phyloP scores from a whole-genome alignment of 2,113 vertebrate genomes.

The Crotalus horridus region DNA sequence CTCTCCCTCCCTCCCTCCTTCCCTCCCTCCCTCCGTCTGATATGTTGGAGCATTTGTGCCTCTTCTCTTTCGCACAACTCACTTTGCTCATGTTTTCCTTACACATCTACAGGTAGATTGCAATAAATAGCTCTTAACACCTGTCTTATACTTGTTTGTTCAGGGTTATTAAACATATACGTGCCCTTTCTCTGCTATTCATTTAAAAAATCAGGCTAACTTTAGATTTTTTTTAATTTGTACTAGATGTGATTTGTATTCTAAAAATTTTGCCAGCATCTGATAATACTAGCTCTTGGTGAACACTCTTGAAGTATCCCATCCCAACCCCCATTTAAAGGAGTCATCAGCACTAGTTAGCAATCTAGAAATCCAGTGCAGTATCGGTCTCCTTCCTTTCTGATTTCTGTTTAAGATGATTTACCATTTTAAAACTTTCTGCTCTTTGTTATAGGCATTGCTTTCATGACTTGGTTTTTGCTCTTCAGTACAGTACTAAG shows the following conservation, averaged over 20 bases:
- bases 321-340: constrained; percentile 29
- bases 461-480: constrained; percentile 41
- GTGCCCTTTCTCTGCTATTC: constrained; percentile 47
- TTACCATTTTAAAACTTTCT: constrained; percentile 41
- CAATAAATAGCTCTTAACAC: constrained; percentile 7
- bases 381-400: constrained; percentile 36
- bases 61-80: constrained; percentile 52
- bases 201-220: constrained; percentile 43
- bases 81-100: constrained; percentile 40
- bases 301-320: constrained; percentile 35
- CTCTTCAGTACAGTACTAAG: constrained; percentile 43
- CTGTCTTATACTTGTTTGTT: constrained; percentile 57
- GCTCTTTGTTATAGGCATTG: constrained; percentile 33
- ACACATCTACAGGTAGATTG: constrained; percentile 23
- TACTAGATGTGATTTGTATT: neutral
- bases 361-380: constrained; percentile 31
- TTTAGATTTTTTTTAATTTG: constrained; percentile 40
- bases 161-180: constrained; percentile 62
- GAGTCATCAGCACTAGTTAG: neutral
- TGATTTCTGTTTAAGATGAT: constrained; percentile 38
- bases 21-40: neutral
- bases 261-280: constrained; percentile 46
- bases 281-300: constrained; percentile 28
- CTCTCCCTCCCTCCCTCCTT: too few species aligned
- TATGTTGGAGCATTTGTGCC: constrained; percentile 46